Evolutionary conservation across 2,797 vertebrate genomes (phyloP).

Genomic region (Psittacula echo): DNA sequence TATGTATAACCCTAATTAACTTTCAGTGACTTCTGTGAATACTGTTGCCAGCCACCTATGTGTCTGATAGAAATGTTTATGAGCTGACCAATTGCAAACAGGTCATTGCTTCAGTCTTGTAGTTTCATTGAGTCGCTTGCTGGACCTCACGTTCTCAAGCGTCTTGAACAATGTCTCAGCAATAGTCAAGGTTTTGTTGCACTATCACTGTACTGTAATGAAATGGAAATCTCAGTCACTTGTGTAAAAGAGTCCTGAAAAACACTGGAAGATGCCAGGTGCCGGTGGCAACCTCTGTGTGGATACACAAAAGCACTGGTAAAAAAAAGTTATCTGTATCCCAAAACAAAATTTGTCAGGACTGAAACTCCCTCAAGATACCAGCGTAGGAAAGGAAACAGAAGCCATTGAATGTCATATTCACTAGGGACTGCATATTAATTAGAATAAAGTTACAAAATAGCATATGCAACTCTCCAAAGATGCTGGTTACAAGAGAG

Average conservation of each 20-base stretch:
- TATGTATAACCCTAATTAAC: not conserved
- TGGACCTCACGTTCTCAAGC: not conserved
- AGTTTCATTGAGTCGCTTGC: not conserved
- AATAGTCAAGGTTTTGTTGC: not conserved
- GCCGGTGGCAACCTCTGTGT: not conserved
- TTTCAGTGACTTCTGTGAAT: not conserved
- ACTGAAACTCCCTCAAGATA: not conserved
- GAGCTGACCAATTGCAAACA: not conserved
- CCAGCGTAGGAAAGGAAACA: not conserved
- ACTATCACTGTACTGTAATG: not conserved
- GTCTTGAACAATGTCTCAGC: not conserved
- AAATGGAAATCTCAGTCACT: not conserved
- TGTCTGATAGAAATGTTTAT: not conserved
- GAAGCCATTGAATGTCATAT: not conserved
- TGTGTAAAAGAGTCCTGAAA: not conserved
- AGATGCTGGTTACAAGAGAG: not conserved
- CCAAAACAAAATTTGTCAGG: not conserved
- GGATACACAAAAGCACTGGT: not conserved
- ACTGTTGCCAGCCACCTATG: accelerated
- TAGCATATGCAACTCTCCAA: not conserved
- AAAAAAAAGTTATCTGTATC: not conserved
- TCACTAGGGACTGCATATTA: not conserved
- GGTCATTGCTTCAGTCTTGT: not conserved
- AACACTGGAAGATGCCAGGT: not conserved
- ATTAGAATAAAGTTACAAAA: not conserved